phyloP scores from a whole-genome alignment of 2,113 vertebrate species.

The Cercopithecus mona region DNA sequence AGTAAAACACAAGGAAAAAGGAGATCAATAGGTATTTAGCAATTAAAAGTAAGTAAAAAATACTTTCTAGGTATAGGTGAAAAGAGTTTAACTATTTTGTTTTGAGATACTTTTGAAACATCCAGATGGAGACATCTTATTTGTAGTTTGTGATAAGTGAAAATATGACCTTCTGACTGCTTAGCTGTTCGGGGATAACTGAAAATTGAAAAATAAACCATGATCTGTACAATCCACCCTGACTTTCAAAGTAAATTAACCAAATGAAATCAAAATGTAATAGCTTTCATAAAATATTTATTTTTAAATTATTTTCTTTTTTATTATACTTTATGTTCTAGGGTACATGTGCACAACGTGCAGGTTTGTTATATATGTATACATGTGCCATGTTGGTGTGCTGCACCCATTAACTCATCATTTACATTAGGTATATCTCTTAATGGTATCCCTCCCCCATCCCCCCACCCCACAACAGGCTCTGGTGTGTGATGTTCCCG shows the following conservation, averaged over 20 bases:
- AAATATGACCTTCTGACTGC: not conserved
- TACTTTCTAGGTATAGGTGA: not conserved
- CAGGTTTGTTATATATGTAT: too few relatives aligned
- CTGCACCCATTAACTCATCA: too few relatives aligned
- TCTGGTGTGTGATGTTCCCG: too few relatives aligned
- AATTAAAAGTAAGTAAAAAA: not conserved
- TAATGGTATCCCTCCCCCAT: too few relatives aligned
- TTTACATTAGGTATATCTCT: too few relatives aligned
- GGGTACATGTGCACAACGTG: too few relatives aligned
- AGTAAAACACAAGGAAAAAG: not conserved
- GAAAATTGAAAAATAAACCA: slow-evolving; percentile 37
- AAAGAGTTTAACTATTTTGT: not conserved
- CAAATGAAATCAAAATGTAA: not conserved
- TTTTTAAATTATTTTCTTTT: too few relatives aligned
- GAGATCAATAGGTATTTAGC: not conserved
- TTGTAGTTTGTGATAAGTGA: slow-evolving; percentile 11
- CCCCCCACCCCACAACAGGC: too few relatives aligned
- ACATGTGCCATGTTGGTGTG: too few relatives aligned
- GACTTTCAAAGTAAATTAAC: not conserved
- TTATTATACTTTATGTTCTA: too few relatives aligned
- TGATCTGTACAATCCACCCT: not conserved
- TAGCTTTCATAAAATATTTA: not conserved
- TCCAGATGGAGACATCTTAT: not conserved
- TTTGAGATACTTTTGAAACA: not conserved
- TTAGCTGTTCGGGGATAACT: not conserved